Base-by-base conservation (phyloP, 2,888 invertebrate species). In the Agrochola circellaris region DNA sequence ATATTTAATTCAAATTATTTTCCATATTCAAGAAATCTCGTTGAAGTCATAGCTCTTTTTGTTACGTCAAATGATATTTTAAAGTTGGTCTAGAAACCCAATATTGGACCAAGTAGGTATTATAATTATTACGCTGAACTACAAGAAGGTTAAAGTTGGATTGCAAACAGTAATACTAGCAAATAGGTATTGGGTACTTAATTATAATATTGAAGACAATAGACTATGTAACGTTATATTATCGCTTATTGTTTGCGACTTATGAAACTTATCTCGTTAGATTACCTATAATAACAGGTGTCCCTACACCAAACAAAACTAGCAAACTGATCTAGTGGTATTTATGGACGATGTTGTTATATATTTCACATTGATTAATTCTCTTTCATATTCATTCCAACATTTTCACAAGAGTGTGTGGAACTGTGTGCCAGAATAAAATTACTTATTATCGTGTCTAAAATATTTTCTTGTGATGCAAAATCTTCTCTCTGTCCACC, bases 1-100 rank as follows among this genome's bases (percentile, higher is more conserved):
- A 76, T 86, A 82, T 86, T 83, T 86, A 84, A 84, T 83, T 84
- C 79, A 84, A 84, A 82, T 84, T 85, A 79, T 84, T 85, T 76
- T 84, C 79, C 83, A 72, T 84, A 85, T 85, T 86, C 76, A 82
- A 79, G 79, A 65, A 82, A 79, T 80, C 76, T 66, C 45, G 61
- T 66, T 69, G 20, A n/a, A 75, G 73, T 30, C 64, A 51, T 75
- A 58, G 71, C 54, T 64, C 42, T 64, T 68, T 75, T 61, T 34
- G 62, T 75, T 72, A 51, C 38, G 72, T 73, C 38, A 26, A 83
- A 68, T 79, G 48, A 58, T 78, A 73, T 69, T 78, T 61, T n/a
- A 45, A 62, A 70, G 48, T 42, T 7, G 23, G 8, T 60, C 13
- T 38, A 6, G 17, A 45, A 2, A 34, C 5, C n/a, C 3, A 42